Evolutionary conservation across 1,140 invertebrate species (phyloP), one percentile per base, ranked within the genome.

Genomic region (Drosophila nigrodunni): DNA sequence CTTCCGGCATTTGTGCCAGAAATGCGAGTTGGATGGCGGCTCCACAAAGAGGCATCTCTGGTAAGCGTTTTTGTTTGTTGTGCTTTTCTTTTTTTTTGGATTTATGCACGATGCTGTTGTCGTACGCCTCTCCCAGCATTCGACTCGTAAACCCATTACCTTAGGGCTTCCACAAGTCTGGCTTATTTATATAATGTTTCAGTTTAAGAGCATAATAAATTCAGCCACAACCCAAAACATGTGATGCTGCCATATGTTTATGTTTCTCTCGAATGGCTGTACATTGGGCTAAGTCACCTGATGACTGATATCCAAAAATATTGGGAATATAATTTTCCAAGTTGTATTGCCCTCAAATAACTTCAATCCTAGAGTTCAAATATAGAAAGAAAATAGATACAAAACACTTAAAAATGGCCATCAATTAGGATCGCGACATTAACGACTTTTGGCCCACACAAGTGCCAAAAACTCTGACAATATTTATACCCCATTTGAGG

Each of bases 31-130:
- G 18, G 37, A 15, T 35, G 13, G 41, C 1, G 11, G 54, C 18
- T 9, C 13, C 13, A 68, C 54, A 41, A 47, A 59, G 66, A 49
- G 13, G 18, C 37, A 58, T 43, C 39, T 30, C 10, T 41, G 39
- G 11, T 41, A 11, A 41, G n/a, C 37, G 37, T 11, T 18, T 25
- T 25, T 83, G 18, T 21, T 21, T 21, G 18, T 21, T 2, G 18
- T 21, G 18, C 18, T 21, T 1, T 21, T 5, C 3, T 30, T 30
- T 30, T 30, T 72, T 30, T 30, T 72, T 64, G 25, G 64, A 77
- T 76, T 79, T 77, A 43, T 43, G 72, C 72, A 66, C 64, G 67
- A 65, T 49, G 69, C 62, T 69, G 55, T 79, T 49, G 61, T 68
- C 58, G 46, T 44, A 55, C 59, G 15, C 7, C 39, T 41, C 18